Evolutionary conservation across 2,888 invertebrate genomes (phyloP).

Genomic region (Oxycera nigricornis): DNA sequence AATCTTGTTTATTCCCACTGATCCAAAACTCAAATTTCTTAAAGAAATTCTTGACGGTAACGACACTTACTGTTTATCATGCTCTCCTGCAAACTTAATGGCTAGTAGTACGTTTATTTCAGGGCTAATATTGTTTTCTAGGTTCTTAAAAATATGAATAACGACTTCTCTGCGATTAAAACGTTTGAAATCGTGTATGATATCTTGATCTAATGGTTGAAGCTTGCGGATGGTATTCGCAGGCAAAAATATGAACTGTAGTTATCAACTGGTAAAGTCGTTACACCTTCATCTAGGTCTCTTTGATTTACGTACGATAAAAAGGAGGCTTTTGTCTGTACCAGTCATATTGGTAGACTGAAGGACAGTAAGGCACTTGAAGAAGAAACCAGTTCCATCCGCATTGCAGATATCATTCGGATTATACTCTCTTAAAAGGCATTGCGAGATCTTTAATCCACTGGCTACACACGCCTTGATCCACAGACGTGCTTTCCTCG

Average conservation of each 20-base stretch:
- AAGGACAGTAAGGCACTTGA: neutral
- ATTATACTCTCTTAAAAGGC: neutral
- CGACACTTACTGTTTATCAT: neutral
- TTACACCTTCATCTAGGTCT: neutral
- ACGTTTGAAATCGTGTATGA: neutral
- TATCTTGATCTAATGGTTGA: neutral
- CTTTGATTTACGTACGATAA: no score
- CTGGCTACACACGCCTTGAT: neutral
- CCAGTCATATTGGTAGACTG: neutral
- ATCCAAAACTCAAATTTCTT: no score
- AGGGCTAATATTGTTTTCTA: no score
- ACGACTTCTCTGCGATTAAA: neutral
- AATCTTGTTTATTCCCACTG: neutral
- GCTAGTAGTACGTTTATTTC: no score
- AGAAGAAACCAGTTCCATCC: neutral
- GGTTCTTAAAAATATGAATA: no score
- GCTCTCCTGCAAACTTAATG: no score
- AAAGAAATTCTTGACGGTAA: neutral
- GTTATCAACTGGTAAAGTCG: no score
- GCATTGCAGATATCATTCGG: neutral
- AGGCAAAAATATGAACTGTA: neutral
- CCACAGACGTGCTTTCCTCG: no score
- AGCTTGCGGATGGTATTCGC: neutral
- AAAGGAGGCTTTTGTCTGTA: neutral
- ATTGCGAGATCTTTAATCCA: neutral